phyloP scores from a whole-genome alignment of 2,797 vertebrate genomes.

The Ptychobarbus kaznakovi region DNA sequence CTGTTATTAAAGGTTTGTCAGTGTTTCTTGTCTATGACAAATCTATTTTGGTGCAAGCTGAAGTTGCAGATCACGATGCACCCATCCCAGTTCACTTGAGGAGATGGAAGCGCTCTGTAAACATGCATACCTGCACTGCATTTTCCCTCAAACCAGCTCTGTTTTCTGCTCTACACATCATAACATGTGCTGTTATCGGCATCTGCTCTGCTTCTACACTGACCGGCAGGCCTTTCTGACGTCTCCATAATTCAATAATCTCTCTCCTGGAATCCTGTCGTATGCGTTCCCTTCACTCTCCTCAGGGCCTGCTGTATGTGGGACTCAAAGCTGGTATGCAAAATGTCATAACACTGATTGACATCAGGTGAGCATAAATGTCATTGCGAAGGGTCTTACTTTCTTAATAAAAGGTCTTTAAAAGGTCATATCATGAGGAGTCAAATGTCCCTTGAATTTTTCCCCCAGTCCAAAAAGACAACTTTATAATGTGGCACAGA shows the following conservation, averaged over 20 bases:
- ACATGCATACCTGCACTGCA: slow-evolving; percentile 32
- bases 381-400: not conserved
- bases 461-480: not conserved
- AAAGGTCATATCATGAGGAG: not conserved
- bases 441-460: not conserved
- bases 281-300: not conserved
- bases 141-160: not conserved
- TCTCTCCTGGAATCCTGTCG: not conserved
- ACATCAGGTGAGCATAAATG: slow-evolving; percentile 6
- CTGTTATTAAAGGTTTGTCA: not conserved
- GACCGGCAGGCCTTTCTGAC: slow-evolving; percentile 25
- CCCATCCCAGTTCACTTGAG: not conserved
- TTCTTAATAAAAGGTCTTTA: not conserved
- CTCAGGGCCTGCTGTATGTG: not conserved
- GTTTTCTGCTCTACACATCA: slow-evolving; percentile 37
- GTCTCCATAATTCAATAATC: slow-evolving; percentile 37
- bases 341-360: not conserved
- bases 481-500: not conserved
- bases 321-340: slow-evolving; percentile 20
- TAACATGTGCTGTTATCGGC: slow-evolving; percentile 23
- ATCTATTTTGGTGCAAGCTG: not conserved
- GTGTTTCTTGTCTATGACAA: not conserved
- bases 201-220: slow-evolving; percentile 41
- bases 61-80: not conserved
- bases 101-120: slow-evolving; percentile 22